Evolutionary conservation across 2,888 invertebrate genomes (phyloP), one percentile per base, ranked within the genome.

Genomic region (Blomia tropicalis): DNA sequence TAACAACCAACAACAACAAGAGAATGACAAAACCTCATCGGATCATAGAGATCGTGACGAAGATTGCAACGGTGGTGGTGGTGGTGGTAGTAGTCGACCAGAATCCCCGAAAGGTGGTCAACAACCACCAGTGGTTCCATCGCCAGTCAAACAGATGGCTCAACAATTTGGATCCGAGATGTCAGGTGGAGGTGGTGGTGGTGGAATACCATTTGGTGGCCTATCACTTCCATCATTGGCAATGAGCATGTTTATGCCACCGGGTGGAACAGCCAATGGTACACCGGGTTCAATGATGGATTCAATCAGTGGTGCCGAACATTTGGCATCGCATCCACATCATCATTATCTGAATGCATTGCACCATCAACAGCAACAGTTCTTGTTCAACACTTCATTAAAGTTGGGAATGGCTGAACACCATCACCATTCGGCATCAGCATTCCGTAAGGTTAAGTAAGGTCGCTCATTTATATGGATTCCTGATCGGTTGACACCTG

Each of bases 101-200:
- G 17, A 25, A n/a, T 47, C 51, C 7, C 51, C 51, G 11, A 47
- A 19, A 27, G 51, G 51, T 11, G 51, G 51, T 27, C 22, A 47
- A 7, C 51, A 47, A n/a, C 51, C 51, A 7, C 51, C 51, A 27
- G 22, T 47, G 51, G 51, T 47, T 7, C 22, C 51, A 22, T 47
- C 51, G 22, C 51, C 51, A 22, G 51, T 47, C 51, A 47, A 47
- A n/a, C 51, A 47, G 51, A 47, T 47, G 51, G 51, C 51, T n/a
- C 51, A 47, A 27, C 51, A 47, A 14, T 47, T 47, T 19, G 51
- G 51, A 22, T 11, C 7, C 51, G 51, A 47, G 7, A 11, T 47
- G 11, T 22, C 51, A 7, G 17, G 7, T 36, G 36, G 7, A 7
- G 7, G 7, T 36, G n/a, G n/a, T n/a, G n/a, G n/a, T n/a, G n/a